phyloP scores from a whole-genome alignment of 2,797 vertebrate species.

The Atherinosoma microstoma region DNA sequence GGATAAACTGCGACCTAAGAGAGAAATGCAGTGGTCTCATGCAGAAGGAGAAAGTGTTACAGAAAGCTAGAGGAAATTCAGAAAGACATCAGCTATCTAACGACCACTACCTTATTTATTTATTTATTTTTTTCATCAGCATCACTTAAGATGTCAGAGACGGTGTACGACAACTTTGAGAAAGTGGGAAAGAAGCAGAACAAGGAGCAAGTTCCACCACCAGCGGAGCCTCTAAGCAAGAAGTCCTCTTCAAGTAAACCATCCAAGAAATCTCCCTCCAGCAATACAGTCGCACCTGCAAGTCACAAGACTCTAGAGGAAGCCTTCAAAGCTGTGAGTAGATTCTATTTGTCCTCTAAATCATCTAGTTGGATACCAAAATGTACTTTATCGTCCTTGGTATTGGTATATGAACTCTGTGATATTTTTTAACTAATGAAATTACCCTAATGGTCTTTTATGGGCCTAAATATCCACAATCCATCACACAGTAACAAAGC shows the following conservation, averaged over 20 bases:
- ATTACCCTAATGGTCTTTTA: neutral
- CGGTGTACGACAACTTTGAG: constrained; percentile 89
- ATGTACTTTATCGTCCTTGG: neutral
- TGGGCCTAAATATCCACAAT: neutral
- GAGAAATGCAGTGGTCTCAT: constrained; percentile 5
- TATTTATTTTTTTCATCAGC: constrained; percentile 67
- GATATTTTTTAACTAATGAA: neutral
- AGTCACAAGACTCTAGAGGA: constrained; percentile 88
- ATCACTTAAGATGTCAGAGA: constrained; percentile 84
- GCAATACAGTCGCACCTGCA: constrained; percentile 48
- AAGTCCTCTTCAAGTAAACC: constrained; percentile 75
- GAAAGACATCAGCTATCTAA: neutral
- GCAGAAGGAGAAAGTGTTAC: neutral
- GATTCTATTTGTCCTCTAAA: neutral
- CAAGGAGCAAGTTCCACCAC: constrained; percentile 95
- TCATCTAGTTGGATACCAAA: neutral
- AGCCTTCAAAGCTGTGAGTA: constrained; percentile 90
- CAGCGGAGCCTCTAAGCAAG: constrained; percentile 78
- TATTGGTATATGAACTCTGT: neutral
- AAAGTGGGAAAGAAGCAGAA: constrained; percentile 89
- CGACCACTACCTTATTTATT: neutral
- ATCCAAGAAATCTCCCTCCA: constrained; percentile 74
- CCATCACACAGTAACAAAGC: constrained; percentile 16
- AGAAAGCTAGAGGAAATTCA: neutral
- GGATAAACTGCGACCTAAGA: constrained; percentile 4